Base-by-base conservation (phyloP, 2,888 invertebrate genomes). In the Sminthurides aquaticus region DNA sequence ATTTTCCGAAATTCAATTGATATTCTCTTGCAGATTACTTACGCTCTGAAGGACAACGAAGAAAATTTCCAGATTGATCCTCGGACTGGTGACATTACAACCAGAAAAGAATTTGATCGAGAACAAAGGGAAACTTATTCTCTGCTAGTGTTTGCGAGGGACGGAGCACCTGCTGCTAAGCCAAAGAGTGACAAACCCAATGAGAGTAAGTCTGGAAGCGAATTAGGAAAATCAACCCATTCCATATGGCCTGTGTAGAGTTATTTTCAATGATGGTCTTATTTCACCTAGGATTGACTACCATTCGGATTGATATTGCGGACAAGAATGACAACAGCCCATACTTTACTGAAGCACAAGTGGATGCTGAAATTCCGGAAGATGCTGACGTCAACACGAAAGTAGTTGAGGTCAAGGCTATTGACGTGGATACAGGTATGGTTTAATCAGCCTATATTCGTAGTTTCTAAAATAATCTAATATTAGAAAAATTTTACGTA, bases 241-340 rank as follows among this genome's bases (percentile, higher is more conserved):
- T n/a, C n/a, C n/a, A n/a, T n/a, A n/a, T n/a, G n/a, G n/a, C n/a
- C n/a, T n/a, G n/a, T n/a, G n/a, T n/a, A n/a, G 43, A 43, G 8
- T 11, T 18, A 18, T 43, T 43, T 43, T 43, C 11, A 43, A 60
- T 49, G 8, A 48, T 28, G 43, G 8, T 11, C 49, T 8, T n/a
- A n/a, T 8, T 54, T 25, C 5, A 22, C 20, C 20, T 22, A 52
- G 86, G 84, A 1, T 85, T 87, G 74, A 91, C 91, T 79, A 88
- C 88, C 61, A 91, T 95, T 77, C 84, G 88, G 72, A 92, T 97
- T 75, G 88, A 88, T 76, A 94, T 98, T 54, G 92, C 91, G 25
- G 98, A 98, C 80, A 91, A 91, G 77, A 98, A 98, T 78, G 98
- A 98, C 79, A 97, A 98, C 79, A 85, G 87, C 24, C 98, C 98